Percentiles rank a stretch among this genome's conserved stretches.
Evolutionary conservation across 2,888 invertebrate species (phyloP).

Genomic region (Achlya flavicornis): DNA sequence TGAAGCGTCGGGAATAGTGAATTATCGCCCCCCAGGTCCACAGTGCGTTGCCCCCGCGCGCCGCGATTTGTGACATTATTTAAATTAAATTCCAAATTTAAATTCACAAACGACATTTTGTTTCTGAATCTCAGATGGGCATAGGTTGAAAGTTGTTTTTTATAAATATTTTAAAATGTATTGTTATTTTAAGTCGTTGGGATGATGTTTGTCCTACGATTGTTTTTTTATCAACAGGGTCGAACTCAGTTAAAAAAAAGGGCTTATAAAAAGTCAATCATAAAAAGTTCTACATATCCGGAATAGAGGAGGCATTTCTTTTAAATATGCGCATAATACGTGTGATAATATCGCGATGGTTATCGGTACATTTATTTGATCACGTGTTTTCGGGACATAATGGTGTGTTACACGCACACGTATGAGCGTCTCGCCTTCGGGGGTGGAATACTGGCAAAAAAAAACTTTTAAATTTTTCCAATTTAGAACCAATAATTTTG

Average conservation of each 20-base stretch:
- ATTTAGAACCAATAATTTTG: not conserved
- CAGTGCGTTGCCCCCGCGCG: constrained; percentile 40
- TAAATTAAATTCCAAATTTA: constrained; percentile 20
- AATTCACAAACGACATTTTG: constrained; percentile 26
- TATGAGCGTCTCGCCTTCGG: not conserved
- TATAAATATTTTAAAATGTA: not conserved
- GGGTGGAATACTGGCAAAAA: not conserved
- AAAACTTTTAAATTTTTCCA: not conserved
- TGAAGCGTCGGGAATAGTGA: constrained; percentile 52
- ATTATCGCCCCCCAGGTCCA: constrained; percentile 52
- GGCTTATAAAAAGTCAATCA: constrained; percentile 15
- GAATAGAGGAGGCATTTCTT: constrained; percentile 54
- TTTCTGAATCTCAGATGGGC: not conserved
- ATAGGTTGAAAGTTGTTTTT: no score
- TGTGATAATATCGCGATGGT: constrained; percentile 35
- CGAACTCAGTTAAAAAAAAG: constrained; percentile 20
- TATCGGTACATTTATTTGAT: constrained; percentile 41
- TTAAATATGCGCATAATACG: constrained; percentile 58
- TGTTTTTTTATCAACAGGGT: not conserved
- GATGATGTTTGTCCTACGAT: no score
- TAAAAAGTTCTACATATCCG: constrained; percentile 36
- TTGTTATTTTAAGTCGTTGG: no score
- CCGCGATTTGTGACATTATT: constrained; percentile 43
- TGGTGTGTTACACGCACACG: not conserved
- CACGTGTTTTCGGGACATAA: constrained; percentile 22